Conservation (phyloP, 2,888 invertebrate genomes). For the Pterostichus niger region DNA sequence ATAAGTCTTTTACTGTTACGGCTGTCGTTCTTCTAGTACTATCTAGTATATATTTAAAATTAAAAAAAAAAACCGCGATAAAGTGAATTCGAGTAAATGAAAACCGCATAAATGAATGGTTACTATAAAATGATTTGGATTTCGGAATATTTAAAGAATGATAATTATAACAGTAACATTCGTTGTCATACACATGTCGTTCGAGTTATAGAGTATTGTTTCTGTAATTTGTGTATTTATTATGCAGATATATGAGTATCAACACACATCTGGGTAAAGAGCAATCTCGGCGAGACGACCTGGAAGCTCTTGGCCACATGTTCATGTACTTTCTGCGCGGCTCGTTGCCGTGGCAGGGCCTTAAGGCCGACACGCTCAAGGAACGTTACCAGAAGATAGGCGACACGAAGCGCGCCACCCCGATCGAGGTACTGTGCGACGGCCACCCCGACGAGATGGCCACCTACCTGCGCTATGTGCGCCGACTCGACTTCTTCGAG, state of each 20-base stretch:
- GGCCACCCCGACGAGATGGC: slow-evolving; percentile 97
- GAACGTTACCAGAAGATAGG: slow-evolving; percentile 99
- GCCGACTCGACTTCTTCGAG: slow-evolving; percentile 99
- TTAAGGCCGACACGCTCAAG: slow-evolving; percentile 99
- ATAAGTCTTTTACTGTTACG: too few species aligned
- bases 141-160: too few species aligned
- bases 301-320: slow-evolving; percentile 99
- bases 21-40: too few species aligned
- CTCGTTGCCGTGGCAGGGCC: slow-evolving; percentile 99
- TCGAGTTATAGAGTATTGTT: background rate
- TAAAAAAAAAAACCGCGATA: too few species aligned
- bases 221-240: background rate
- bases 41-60: too few species aligned
- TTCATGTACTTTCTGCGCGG: slow-evolving; percentile 99
- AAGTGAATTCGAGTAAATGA: too few species aligned
- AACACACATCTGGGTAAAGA: slow-evolving; percentile 99
- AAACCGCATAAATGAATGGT: too few species aligned
- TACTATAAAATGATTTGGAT: too few species aligned
- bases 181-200: too few species aligned
- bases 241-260: slow-evolving; percentile 98
- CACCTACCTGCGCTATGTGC: slow-evolving; percentile 96
- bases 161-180: too few species aligned
- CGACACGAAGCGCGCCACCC: slow-evolving; percentile 99
- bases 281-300: slow-evolving; percentile 99
- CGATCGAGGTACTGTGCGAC: slow-evolving; percentile 95